phyloP scores from a whole-genome alignment of 2,113 vertebrate genomes.

The Microcebus griseorufus region DNA sequence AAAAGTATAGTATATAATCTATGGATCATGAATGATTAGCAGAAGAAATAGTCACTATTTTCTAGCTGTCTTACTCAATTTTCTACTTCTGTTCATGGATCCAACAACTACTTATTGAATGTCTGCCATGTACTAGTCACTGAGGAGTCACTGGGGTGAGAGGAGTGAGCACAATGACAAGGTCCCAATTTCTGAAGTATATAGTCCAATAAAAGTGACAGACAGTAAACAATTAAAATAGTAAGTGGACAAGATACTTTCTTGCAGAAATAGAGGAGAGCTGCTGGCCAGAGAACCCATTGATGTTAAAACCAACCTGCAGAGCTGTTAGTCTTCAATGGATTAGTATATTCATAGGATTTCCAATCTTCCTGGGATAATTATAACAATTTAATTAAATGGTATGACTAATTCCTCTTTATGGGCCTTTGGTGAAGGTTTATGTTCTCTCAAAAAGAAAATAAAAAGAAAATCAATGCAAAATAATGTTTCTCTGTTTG shows the following conservation, averaged over 20 bases:
- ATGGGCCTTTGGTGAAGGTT: neutral
- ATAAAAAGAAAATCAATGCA: neutral
- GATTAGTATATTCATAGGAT: neutral
- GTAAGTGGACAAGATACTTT: neutral
- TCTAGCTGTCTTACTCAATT: neutral
- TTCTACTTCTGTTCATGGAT: neutral
- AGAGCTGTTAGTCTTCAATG: neutral
- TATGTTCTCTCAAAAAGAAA: neutral
- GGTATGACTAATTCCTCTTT: neutral
- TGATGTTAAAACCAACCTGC: neutral
- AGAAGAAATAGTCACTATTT: neutral
- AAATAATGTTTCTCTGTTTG: neutral
- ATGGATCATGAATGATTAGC: neutral
- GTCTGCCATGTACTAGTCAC: neutral
- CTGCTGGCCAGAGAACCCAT: neutral
- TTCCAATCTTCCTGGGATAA: slow-evolving; percentile 6
- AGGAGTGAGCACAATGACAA: neutral
- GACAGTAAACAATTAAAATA: neutral
- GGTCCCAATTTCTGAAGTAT: neutral
- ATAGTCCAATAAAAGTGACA: neutral
- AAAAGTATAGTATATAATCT: neutral
- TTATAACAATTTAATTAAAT: slow-evolving; percentile 32
- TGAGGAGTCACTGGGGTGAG: neutral
- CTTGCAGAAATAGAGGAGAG: neutral
- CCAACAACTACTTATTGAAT: neutral